Evolutionary conservation across 53 echinoderm and acorn worm species (phyloP), one percentile per base, ranked within the genome.

Genomic region (Henricia sp.): DNA sequence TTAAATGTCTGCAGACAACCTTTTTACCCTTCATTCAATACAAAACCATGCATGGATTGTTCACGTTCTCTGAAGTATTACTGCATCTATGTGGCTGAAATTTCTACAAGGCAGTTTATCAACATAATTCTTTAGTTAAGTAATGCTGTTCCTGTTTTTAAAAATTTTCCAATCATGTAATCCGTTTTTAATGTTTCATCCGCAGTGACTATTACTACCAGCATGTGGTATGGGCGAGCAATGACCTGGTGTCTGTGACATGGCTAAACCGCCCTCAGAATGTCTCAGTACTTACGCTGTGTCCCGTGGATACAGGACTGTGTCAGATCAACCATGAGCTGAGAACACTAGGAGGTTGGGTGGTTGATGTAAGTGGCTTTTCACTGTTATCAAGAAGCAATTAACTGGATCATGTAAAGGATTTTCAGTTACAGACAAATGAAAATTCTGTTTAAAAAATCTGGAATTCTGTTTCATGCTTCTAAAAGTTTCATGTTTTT

Each of bases 241-340:
- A 58, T 0, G 75, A 86, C 68, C 51, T 68, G 48, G 69, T 94
- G 30, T 77, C 92, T 1, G 94, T 96, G 30, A 90, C 87, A 0
- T 96, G 94, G 94, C 36, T 89, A 56, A 97, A 97, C 68, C 57
- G 97, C 21, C 88, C 90, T 9, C 97, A 97, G 82, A 93, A 94
- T 65, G 21, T 84, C 41, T 86, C 94, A 1, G 58, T 97, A 20
- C 30, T 90, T 3, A 90, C 90, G 0, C 68, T 91, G 17, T 96
- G 96, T 58, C 74, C 90, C 51, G 77, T 82, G 33, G 83, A 90
- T 53, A 58, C 74, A 5, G 92, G 92, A 46, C 39, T 50, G 2
- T 97, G 97, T 68, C 46, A 68, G 5, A 67, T 74, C 19, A 86
- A 82, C 68, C 70, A 91, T 46, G 91, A 94, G 35, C 62, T 90